phyloP scores from a whole-genome alignment of 2,797 vertebrate genomes.

The Phrynocephalus guinanensis region DNA sequence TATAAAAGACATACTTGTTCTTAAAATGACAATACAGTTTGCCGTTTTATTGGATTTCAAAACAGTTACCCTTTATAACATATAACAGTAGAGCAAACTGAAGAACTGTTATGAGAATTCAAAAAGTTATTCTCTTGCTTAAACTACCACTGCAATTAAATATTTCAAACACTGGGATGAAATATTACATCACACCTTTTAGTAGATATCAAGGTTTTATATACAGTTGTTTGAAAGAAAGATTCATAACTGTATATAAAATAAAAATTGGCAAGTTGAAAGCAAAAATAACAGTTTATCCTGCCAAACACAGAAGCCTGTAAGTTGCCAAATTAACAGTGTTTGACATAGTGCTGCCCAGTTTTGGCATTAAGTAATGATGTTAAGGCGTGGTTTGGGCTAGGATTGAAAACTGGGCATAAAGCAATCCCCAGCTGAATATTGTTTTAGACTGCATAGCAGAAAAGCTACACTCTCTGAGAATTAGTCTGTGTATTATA shows the following conservation, averaged over 20 bases:
- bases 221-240: constrained; percentile 1
- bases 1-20: background rate
- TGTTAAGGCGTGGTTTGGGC: background rate
- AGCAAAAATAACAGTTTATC: constrained; percentile 14
- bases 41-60: constrained; percentile 4
- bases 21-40: background rate
- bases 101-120: constrained; percentile 3
- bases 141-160: background rate
- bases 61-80: background rate
- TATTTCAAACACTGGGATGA: constrained; percentile 20
- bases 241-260: background rate
- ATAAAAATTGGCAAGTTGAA: constrained; percentile 17
- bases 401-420: constrained; percentile 8
- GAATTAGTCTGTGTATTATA: background rate
- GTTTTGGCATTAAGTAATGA: constrained; percentile 24
- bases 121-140: background rate
- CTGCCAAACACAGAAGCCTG: constrained; percentile 29
- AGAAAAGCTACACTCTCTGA: background rate
- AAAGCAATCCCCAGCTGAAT: background rate
- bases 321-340: constrained; percentile 20
- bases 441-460: background rate
- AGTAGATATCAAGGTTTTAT: constrained; percentile 7
- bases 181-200: constrained; percentile 2
- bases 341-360: constrained; percentile 29
- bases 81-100: background rate